Percentiles rank a stretch among this genome's conserved stretches.
Conservation (phyloP, 1,140 invertebrate genomes). For the Macrotrachela quadricornifera region DNA sequence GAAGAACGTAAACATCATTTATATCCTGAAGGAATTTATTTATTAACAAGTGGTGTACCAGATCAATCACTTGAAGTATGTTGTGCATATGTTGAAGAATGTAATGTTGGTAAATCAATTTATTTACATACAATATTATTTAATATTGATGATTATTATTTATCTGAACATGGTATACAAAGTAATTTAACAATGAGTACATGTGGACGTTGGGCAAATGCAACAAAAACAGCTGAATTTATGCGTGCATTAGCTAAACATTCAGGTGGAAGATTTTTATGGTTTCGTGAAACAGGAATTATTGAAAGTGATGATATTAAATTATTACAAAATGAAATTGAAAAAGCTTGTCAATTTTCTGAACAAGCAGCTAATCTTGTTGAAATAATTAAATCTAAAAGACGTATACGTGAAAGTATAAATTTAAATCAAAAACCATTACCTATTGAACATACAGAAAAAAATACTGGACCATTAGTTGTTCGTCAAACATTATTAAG, state of each 20-base stretch:
- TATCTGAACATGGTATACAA: no score
- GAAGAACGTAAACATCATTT: constrained; percentile 26
- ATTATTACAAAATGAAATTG: constrained; percentile 23
- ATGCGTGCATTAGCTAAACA: constrained; percentile 16
- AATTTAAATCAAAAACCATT: no score
- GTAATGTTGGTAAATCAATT: constrained; percentile 15
- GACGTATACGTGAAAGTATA: not conserved
- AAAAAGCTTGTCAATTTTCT: constrained; percentile 28
- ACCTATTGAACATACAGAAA: no score
- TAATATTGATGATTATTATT: constrained; percentile 27
- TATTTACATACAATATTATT: constrained; percentile 26
- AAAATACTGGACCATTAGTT: no score
- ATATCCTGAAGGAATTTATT: constrained; percentile 27
- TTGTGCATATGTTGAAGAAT: constrained; percentile 23
- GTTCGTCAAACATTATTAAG: no score
- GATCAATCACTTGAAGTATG: constrained; percentile 20
- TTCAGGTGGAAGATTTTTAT: constrained; percentile 26
- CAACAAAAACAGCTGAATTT: constrained; percentile 26
- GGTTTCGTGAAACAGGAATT: constrained; percentile 32
- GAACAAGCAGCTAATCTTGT: constrained; percentile 24
- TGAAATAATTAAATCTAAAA: constrained; percentile 27
- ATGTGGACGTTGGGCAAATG: constrained; percentile 28
- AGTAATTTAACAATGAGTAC: constrained; percentile 15
- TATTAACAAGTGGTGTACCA: constrained; percentile 30
- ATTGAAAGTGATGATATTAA: constrained; percentile 32